Evolutionary conservation across 2,888 invertebrate genomes (phyloP), one percentile per base, ranked within the genome.

Genomic region (Argyra leucocephala): DNA sequence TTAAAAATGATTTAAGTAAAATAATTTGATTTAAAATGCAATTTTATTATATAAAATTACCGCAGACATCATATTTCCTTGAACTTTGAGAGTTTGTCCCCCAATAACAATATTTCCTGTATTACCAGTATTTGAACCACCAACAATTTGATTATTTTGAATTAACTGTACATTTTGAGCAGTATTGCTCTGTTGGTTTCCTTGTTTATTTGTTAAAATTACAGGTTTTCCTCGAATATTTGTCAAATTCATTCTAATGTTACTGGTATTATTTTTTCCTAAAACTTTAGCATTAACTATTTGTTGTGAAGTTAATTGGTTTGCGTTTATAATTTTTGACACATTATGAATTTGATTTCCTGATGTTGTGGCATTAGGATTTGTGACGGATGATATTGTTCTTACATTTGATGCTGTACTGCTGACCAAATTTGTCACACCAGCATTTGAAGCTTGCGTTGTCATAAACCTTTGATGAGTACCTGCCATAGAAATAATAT

Each of bases 201-300:
- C 48, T 24, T 70, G 75, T 72, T 81, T 79, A 70, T 82, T 81
- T 1, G 83, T 82, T 62, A 85, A 76, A 63, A 85, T 76, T 18
- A 85, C 81, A 26, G 83, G 84, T 73, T 85, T 84, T 9, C 84
- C 84, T 62, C 82, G 82, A 36, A 84, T 78, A 66, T 83, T 82
- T 1, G 84, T 81, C 65, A 84, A 74, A 72, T 84, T 76, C 80
- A 84, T 83, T 18, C 84, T 76, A 64, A 83, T 80, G 36, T 75
- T 70, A 21, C 68, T 66, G 37, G 73, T 70, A 2, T 69, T 70
- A 15, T 71, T 64, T 67, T 78, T 76, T 48, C 76, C 75, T n/a
- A 78, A 70, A 15, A 83, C 78, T 72, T 82, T 83, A 0, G 83
- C 80, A 69, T 80, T 81, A 3, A 81, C 77, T 61, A 81, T 72